Percentiles rank a stretch among this genome's conserved stretches.
These are phyloP conservation scores for Sinocyclocheilus anshuiensis DNA, from an alignment of 2,113 vertebrate species.

Conservation along the genomic window DNA sequence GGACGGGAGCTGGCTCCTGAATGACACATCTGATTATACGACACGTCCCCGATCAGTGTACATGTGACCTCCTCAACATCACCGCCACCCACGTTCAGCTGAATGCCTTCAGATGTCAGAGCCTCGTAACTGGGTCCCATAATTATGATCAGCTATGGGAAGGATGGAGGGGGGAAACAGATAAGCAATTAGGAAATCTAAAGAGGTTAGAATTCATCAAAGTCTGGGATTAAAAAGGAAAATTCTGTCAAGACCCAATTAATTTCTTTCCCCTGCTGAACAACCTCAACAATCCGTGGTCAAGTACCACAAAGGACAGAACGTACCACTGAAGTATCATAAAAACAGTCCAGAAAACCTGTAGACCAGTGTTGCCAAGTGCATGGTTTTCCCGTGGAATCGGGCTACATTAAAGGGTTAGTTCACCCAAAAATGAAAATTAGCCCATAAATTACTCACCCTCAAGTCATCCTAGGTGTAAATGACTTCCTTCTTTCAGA, in stretches of 20 bases:
- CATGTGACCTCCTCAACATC: slow-evolving; percentile 81
- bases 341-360: not conserved
- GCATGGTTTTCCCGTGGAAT: too few relatives aligned
- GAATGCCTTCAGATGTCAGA: slow-evolving; percentile 83
- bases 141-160: slow-evolving; percentile 84
- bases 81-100: slow-evolving; percentile 76
- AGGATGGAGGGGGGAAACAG: not conserved
- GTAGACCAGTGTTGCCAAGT: not conserved
- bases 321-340: not conserved
- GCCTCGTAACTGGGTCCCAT: slow-evolving; percentile 84
- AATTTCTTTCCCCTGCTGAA: not conserved
- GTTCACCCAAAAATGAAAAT: too few relatives aligned
- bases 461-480: too few relatives aligned
- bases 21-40: slow-evolving; percentile 75
- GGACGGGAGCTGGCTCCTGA: slow-evolving; percentile 63
- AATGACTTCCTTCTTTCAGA: too few relatives aligned
- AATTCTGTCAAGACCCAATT: not conserved
- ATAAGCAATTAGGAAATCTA: not conserved
- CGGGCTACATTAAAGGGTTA: too few relatives aligned
- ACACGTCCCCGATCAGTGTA: slow-evolving; percentile 78
- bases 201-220: not conserved
- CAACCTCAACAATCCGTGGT: not conserved
- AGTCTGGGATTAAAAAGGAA: not conserved
- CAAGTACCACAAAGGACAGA: not conserved
- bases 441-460: too few relatives aligned